Evolutionary conservation across 2,797 vertebrate species (phyloP).

Genomic region (Coreius guichenoti): DNA sequence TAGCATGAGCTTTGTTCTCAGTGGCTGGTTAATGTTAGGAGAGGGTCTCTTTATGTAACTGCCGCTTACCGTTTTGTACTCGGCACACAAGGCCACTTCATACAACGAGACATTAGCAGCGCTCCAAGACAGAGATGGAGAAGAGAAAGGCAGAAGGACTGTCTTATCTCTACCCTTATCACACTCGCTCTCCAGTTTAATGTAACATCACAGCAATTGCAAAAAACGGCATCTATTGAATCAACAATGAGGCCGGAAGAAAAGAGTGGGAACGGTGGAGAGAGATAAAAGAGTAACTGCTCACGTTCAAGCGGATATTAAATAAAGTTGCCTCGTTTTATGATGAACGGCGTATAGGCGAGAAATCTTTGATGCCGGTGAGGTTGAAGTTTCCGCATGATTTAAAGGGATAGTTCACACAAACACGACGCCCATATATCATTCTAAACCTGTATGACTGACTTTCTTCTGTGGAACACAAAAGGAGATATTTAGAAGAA

Average conservation of each 20-base stretch:
- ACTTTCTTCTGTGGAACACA: not conserved
- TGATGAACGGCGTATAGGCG: constrained; percentile 53
- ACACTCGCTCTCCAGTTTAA: constrained; percentile 63
- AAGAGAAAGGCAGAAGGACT: constrained; percentile 58
- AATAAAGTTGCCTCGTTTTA: constrained; percentile 46
- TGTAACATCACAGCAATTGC: constrained; percentile 71
- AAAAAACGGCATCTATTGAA: constrained; percentile 46
- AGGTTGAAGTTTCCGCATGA: constrained; percentile 11
- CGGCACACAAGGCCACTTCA: constrained; percentile 70
- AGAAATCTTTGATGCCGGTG: constrained; percentile 51
- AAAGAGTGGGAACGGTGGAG: constrained; percentile 9
- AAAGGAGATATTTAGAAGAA: constrained; percentile 5
- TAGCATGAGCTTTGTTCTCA: constrained; percentile 77
- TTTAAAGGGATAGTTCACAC: constrained; percentile 18
- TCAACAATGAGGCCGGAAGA: constrained; percentile 49
- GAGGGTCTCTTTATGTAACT: constrained; percentile 70
- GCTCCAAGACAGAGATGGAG: constrained; percentile 26
- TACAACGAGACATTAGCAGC: constrained; percentile 69
- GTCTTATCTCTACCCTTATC: constrained; percentile 64
- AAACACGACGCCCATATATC: not conserved
- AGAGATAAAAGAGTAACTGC: constrained; percentile 65
- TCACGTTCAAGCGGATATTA: constrained; percentile 42
- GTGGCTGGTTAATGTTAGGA: constrained; percentile 77
- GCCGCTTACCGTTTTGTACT: constrained; percentile 65
- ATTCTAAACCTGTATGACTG: constrained; percentile 15